A percentile compares a stretch with the other conserved stretches of the same genome.
phyloP scores from a whole-genome alignment of 2,113 vertebrate genomes.

The Psittacara wagleri region DNA sequence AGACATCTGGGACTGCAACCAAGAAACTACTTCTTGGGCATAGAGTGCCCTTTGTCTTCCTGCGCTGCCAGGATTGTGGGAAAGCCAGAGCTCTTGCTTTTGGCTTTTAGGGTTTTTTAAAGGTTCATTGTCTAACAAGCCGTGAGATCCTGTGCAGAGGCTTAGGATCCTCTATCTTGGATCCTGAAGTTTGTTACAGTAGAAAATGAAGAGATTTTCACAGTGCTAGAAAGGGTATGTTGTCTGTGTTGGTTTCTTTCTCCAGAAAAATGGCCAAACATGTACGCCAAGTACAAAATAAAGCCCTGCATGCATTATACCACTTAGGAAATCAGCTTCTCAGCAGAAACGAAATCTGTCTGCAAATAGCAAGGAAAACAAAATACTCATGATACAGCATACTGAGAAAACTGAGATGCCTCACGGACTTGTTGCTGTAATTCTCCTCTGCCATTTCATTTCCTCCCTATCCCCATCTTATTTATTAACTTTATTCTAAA shows the following conservation, averaged over 20 bases:
- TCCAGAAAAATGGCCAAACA: background rate
- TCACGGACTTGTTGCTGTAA: background rate
- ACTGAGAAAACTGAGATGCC: background rate
- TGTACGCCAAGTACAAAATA: background rate
- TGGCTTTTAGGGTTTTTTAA: background rate
- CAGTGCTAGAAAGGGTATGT: background rate
- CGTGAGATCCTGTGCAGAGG: background rate
- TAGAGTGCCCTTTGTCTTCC: constrained; percentile 58
- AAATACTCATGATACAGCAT: background rate
- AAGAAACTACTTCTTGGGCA: constrained; percentile 63
- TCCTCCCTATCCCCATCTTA: background rate
- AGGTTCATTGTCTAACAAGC: background rate
- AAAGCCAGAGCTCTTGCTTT: constrained; percentile 8
- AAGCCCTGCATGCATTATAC: background rate
- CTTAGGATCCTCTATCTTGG: background rate
- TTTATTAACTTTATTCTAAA: background rate
- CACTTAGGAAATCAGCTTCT: background rate
- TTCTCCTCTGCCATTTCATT: background rate
- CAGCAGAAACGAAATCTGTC: background rate
- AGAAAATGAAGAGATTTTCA: background rate
- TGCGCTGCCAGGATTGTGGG: constrained; percentile 1
- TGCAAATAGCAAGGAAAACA: background rate
- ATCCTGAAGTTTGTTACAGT: background rate
- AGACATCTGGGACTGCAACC: constrained; percentile 57
- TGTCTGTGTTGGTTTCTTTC: background rate